Base-by-base conservation (phyloP, 2,113 vertebrate species). In the Andinoacara biseriatus region DNA sequence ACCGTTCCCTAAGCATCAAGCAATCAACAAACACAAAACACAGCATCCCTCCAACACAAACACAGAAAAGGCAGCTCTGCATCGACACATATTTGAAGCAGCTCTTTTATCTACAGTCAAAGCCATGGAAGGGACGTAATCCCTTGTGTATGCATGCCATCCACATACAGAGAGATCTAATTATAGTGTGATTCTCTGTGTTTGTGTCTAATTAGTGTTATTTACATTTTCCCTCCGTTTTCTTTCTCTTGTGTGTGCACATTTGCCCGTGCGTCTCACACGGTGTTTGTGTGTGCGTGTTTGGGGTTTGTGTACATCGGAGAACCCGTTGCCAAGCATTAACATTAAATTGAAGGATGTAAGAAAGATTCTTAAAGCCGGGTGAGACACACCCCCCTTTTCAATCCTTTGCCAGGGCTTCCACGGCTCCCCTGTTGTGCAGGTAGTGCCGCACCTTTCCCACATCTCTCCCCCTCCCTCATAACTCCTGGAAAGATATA, bases 201-300 rank as follows among this genome's bases (percentile, higher is more conserved):
- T 89, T 89, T 89, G 78, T 85, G 84, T 91, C 87, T 94, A 92
- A 92, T 91, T 94, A 91, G 89, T 85, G 82, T 90, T 91, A 92
- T 92, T 92, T 94, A 89, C 86, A 92, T 91, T 90, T 90, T 76
- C 81, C 80, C 77, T 87, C 72, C 57, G 57, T 85, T 86, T 84
- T 61, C 77, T 40, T 67, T 69, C 80, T 81, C 81, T 78, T 58
- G 20, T 76, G 57, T 61, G 78, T 49, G 52, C 67, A 31, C 69
- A 54, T 46, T 14, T 75, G 80, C 43, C 29, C 7, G 60, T 74
- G 78, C 81, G 43, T 76, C 26, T 74, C 80, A 54, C 61, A 9
- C 61, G 35, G 26, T 52, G 33, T 81, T 78, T 65, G 46, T 46
- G 43, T 46, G 15, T 43, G 85, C 31, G 78, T 86, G 85, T 88